A percentile compares a stretch with the other conserved stretches of the same genome.
These are phyloP conservation scores for Trematomus bernacchii DNA, from an alignment of 2,797 vertebrate species.

Conservation along the genomic window DNA sequence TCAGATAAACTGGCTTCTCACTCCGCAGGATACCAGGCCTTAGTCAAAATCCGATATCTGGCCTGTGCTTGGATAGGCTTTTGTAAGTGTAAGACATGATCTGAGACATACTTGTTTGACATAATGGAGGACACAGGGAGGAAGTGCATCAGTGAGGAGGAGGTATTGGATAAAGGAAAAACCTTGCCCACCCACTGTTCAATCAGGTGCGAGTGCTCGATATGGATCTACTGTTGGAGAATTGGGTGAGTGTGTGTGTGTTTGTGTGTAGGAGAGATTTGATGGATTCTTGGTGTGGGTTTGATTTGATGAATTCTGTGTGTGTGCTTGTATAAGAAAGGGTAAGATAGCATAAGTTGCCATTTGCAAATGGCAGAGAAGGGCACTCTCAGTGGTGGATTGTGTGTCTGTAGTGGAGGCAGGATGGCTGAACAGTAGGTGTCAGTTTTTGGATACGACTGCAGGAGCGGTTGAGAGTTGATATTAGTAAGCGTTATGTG, in stretches of 20 bases:
- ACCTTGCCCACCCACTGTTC: conserved; percentile 43
- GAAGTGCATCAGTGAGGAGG: conserved; percentile 52
- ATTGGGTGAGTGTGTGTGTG: conserved; percentile 10
- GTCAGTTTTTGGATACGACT: conserved; percentile 30
- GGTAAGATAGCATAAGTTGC: background rate
- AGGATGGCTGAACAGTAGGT: background rate
- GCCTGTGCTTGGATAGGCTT: conserved; percentile 42
- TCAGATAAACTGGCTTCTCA: conserved; percentile 58
- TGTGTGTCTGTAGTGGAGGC: background rate
- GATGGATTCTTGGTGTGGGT: conserved; percentile 5
- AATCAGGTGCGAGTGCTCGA: conserved; percentile 43
- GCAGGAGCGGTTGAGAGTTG: conserved; percentile 35
- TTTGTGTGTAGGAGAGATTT: conserved; percentile 15
- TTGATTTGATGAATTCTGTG: background rate
- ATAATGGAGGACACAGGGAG: conserved; percentile 62
- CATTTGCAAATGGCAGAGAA: conserved; percentile 9
- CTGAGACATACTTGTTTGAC: conserved; percentile 70
- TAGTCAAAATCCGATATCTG: conserved; percentile 64
- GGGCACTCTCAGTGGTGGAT: background rate
- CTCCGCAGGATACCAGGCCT: conserved; percentile 49
- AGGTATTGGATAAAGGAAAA: conserved; percentile 47
- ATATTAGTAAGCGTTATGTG: conserved; percentile 37
- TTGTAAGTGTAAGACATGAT: conserved; percentile 56
- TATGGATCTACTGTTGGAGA: conserved; percentile 54
- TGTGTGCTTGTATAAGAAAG: conserved; percentile 17